Conservation (phyloP, 2,888 invertebrate species). For the Cryptocephalus primarius region DNA sequence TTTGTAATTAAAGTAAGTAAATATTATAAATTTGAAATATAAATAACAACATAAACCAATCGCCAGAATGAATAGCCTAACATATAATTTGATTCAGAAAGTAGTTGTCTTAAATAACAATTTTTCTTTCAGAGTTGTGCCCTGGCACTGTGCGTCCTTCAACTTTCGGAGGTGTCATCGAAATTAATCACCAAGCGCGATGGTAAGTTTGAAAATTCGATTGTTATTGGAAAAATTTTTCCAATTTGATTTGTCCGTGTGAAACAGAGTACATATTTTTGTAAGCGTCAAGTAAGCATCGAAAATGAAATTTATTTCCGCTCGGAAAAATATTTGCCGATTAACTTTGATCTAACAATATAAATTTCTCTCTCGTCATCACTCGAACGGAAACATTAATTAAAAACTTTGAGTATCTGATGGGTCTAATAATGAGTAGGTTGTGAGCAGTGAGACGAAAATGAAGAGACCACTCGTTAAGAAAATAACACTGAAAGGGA, state of each 20-base stretch:
- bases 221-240: not conserved
- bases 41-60: no score
- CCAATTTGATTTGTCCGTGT: no score
- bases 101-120: not conserved
- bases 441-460: not conserved
- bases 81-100: no score
- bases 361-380: not conserved
- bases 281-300: no score
- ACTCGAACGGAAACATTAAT: no score
- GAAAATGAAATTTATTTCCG: constrained; percentile 4
- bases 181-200: constrained; percentile 24
- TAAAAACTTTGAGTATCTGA: no score
- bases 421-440: no score
- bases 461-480: not conserved
- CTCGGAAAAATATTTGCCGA: not conserved
- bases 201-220: constrained; percentile 17
- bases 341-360: no score
- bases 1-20: not conserved
- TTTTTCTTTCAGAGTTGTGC: constrained; percentile 20
- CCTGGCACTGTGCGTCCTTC: constrained; percentile 23
- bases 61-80: no score
- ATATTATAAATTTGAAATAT: no score
- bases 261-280: no score
- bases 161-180: constrained; percentile 12
- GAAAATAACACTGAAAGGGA: not conserved